phyloP scores from a whole-genome alignment of 2,113 vertebrate species.

The Agelaius tricolor region DNA sequence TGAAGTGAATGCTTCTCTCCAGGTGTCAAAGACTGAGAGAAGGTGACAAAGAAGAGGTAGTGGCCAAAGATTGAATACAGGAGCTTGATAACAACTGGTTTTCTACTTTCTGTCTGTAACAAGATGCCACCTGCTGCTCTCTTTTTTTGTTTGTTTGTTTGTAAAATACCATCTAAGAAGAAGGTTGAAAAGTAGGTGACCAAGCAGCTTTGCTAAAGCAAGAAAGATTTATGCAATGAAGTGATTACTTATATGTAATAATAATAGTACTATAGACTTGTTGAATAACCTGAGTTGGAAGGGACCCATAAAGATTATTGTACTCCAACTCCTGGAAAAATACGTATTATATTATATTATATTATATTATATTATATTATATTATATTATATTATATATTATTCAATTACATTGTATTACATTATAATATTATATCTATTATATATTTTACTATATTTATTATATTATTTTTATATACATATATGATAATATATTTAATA shows the following conservation, averaged over 20 bases:
- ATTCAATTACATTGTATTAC: neutral
- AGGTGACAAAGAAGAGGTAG: neutral
- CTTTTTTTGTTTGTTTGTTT: neutral
- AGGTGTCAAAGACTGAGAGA: neutral
- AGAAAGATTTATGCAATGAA: neutral
- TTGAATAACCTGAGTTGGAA: neutral
- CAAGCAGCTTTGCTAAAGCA: neutral
- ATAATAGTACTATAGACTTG: neutral
- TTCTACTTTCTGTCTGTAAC: neutral
- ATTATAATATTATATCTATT: neutral
- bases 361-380: too few relatives aligned
- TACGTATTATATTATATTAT: neutral
- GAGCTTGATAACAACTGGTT: neutral
- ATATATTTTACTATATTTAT: too few relatives aligned
- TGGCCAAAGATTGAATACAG: neutral
- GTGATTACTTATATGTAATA: neutral
- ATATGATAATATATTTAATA: too few relatives aligned
- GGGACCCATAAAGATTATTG: neutral
- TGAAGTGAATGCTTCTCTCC: neutral
- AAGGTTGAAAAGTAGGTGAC: neutral
- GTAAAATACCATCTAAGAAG: neutral
- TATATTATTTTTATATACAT: neutral
- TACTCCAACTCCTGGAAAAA: neutral
- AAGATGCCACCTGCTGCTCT: neutral
- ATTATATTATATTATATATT: neutral